Evolutionary conservation across 2,113 vertebrate species (phyloP), one percentile per base, ranked within the genome.

Genomic region (Lates calcarifer): DNA sequence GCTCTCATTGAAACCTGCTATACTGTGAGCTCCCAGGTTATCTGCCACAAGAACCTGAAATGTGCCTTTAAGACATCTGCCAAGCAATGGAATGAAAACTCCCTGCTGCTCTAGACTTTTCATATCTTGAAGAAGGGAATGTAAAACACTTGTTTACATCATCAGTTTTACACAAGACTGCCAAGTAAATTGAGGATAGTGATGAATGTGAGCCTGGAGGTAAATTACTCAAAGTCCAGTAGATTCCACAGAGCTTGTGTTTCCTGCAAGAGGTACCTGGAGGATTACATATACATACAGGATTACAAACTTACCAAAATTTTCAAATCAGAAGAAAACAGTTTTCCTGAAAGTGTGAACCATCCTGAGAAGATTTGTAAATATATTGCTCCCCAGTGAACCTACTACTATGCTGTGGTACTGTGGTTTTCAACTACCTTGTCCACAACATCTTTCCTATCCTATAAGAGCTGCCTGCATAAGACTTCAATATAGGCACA

Each of bases 401-500:
- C 58, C 33, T 12, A 18, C 43, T n/a, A 79, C 20, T 67, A 43
- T 74, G 58, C 1, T 84, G 70, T 49, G 69, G 51, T 64, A n/a
- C 4, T 71, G 35, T 90, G 74, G 43, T 64, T 77, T 60, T 77
- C 57, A 82, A 81, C 62, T 5, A 87, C 18, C 1, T 47, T 71
- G 4, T 83, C 65, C 22, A 87, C 20, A 70, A 87, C 39, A 51
- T 76, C 64, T 58, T n/a, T 80, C 20, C 22, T 81, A 7, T 45
- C 14, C 3, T n/a, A n/a, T n/a, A 89, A 70, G 22, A 91, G 73
- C 51, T n/a, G n/a, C n/a, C n/a, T n/a, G n/a, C n/a, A n/a, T n/a
- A n/a, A n/a, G 3, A 37, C 67, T 70, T 74, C 26, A 86, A 67
- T 47, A 89, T 7, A 29, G 85, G 82, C 17, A 90, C 77, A 76